Evolutionary conservation across 2,888 invertebrate genomes (phyloP).

Genomic region (Ormyrus thymus): DNA sequence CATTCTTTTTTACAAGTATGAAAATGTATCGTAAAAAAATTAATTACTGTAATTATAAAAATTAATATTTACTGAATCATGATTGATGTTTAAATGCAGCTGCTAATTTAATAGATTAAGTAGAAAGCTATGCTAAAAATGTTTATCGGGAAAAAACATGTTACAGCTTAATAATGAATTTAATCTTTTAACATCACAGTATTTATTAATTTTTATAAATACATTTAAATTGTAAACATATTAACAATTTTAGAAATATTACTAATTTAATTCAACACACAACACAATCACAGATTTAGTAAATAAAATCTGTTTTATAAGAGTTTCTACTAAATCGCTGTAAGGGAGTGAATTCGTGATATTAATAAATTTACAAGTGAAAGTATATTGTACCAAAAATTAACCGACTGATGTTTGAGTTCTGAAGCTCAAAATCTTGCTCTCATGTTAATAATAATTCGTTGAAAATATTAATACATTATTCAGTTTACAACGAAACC

Average conservation of each 20-base stretch:
- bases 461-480: too few species aligned
- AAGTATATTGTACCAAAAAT: background rate
- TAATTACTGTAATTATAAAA: too few species aligned
- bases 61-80: too few species aligned
- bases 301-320: background rate
- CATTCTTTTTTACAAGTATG: too few species aligned
- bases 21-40: too few species aligned
- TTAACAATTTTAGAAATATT: background rate
- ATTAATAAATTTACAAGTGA: slow-evolving; percentile 7
- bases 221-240: background rate
- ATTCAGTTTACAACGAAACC: too few species aligned
- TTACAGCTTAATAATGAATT: background rate
- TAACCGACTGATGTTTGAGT: background rate
- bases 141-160: background rate
- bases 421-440: slow-evolving; percentile 20
- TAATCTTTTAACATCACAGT: background rate
- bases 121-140: too few species aligned
- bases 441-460: background rate
- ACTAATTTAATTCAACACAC: background rate
- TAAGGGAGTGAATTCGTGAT: slow-evolving; percentile 30
- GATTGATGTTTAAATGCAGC: too few species aligned
- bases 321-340: background rate
- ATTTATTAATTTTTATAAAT: slow-evolving; percentile 2
- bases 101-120: too few species aligned
- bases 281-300: slow-evolving; percentile 3